Base-by-base conservation (phyloP, 2,113 vertebrate species). In the Otolemur garnettii region DNA sequence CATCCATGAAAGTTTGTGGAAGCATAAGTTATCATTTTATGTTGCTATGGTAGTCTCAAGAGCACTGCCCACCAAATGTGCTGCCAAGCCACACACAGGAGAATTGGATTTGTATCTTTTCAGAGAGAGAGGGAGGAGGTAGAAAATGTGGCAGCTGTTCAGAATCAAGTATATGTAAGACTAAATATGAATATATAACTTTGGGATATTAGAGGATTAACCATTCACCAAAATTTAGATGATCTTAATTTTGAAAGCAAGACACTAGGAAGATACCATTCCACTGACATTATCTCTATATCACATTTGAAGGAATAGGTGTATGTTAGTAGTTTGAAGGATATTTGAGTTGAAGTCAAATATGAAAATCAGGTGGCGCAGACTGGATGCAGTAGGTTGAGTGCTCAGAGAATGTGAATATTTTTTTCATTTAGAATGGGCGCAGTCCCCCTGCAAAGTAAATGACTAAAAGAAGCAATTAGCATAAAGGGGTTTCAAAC, bases 391-490 rank as follows among this genome's bases (percentile, higher is more conserved):
- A 4, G 35, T 1, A 12, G 14, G 1, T 69, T 26, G 33, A 81
- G 13, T 18, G 28, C 35, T 92, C 5, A 24, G 78, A 93, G 78
- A 72, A 88, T 50, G 42, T 72, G 88, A 75, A 22, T 78, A 87
- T 68, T 92, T 90, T 26, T 92, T 28, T 84, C 8, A 9, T 78
- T 74, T 69, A 66, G 62, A 81, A 91, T 75, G 28, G 57, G 26
- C 91, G 59, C 57, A 60, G 57, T 90, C 90, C 78, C 50, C 83
- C 93, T 72, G 42, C 30, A 92, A 74, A 87, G 30, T 21, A 97
- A 96, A 84, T 87, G 90, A 93, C 60, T 90, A 78, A 77, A 59
- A 59, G 53, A 87, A 93, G 81, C 42, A 97, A 79, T 92, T 92
- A 97, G 10, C 75, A 97, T 83, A 45, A 96, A 72, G 45, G 7